Base-by-base conservation (phyloP, 2,797 vertebrate species). In the Acipenser oxyrinchus region DNA sequence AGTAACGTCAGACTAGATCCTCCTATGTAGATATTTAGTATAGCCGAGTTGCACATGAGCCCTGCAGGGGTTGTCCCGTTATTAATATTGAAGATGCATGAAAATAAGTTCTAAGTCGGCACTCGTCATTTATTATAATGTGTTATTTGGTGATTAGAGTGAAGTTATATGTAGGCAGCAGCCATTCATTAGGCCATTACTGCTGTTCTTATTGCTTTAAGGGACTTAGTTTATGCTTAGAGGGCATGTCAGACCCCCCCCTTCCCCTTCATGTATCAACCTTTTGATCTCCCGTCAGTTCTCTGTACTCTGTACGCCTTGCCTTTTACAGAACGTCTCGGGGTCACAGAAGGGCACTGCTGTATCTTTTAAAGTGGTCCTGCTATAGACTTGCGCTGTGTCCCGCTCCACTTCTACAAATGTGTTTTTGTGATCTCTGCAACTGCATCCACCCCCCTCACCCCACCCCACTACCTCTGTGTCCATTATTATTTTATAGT, bases 401-500 rank as follows among this genome's bases (percentile, higher is more conserved):
- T 80, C 85, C 83, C 82, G 65, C 76, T 78, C 68, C 78, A 81
- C 77, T 74, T 77, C 70, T 86, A 84, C 90, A 90, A 85, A 89
- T 86, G 87, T 89, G 88, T 84, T 83, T 88, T 88, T 88, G 85
- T 88, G 82, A 87, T 89, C 84, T 82, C 76, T 75, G 37, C 62
- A 37, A 37, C 23, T 4, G 23, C 23, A 37, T 37, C 23, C 23
- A 37, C 23, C 23, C 23, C 23, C 23, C 23, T 74, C 82, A 81
- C 75, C 62, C 76, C 81, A 83, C 85, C 78, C 82, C 81, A 80
- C 82, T 88, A 76, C 81, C 84, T 86, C 84, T 87, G 87, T 90
- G 89, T 91, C 92, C 91, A 88, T 93, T 94, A 91, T 95, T 94
- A 94, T 95, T 97, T 97, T 95, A 96, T 97, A 94, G 95, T 95